Evolutionary conservation across 2,113 vertebrate species (phyloP), one percentile per base, ranked within the genome.

Genomic region (Serinus canaria): DNA sequence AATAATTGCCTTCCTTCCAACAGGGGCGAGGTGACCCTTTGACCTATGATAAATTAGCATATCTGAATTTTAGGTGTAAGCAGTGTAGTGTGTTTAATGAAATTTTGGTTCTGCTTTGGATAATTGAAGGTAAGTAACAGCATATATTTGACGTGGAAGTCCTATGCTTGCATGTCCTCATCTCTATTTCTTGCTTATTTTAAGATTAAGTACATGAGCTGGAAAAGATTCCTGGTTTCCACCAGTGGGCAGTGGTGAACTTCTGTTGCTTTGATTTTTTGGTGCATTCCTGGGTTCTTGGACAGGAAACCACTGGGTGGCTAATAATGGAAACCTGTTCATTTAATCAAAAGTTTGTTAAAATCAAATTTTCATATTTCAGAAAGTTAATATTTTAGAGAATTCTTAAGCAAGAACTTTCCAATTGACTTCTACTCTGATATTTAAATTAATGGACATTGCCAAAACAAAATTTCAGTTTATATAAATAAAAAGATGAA

Each of bases 51-150:
- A 31, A 88, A 63, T 15, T 25, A 55, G 63, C 7, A 22, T 72
- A 52, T 25, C 49, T 56, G 25, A 63, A 31, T 35, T 83, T 63
- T 33, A 41, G 10, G 7, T 39, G 41, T 30, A 43, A 80, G 20
- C 0, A 17, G 1, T 35, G 7, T 19, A 11, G 24, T 33, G 28
- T 15, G 3, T 62, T 8, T 41, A 58, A 46, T 2, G 1, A 4
- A 4, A 19, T 43, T 81, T 69, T 53, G 8, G 23, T 60, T 9
- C 35, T 47, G 7, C 11, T 22, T 66, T 56, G 41, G 13, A 5
- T 83, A 43, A 44, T 55, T 75, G 35, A 60, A 49, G 5, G 3
- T 58, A 15, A 73, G 8, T 60, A 64, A 50, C 16, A 75, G 7
- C 2, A 11, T 58, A 27, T 27, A 13, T 43, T 56, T 4, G 66